Conservation (phyloP, 2,797 vertebrate genomes). For the Carapus acus region DNA sequence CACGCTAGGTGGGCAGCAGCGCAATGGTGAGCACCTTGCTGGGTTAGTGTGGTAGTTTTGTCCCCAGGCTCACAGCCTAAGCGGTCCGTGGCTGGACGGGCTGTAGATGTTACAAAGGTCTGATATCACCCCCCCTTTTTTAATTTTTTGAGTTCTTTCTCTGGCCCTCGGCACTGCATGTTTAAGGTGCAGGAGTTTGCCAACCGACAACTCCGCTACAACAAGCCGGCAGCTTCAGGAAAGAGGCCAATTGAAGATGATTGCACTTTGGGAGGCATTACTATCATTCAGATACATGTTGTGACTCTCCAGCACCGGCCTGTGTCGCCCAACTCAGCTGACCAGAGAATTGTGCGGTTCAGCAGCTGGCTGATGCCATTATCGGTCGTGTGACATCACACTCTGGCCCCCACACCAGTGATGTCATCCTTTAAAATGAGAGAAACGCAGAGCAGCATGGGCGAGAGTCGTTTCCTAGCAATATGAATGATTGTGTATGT, state of each 20-base stretch:
- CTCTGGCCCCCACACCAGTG: constrained; percentile 8
- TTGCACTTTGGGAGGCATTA: constrained; percentile 11
- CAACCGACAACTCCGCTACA: neutral
- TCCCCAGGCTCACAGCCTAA: neutral
- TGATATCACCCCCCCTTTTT: neutral
- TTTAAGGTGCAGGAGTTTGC: constrained; percentile 10
- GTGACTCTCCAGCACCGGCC: constrained; percentile 18
- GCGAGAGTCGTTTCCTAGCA: constrained; percentile 39
- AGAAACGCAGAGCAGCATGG: constrained; percentile 15
- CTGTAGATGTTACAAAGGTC: constrained; percentile 14
- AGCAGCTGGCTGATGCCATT: too few relatives aligned
- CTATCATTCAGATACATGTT: neutral
- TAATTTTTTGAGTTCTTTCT: neutral
- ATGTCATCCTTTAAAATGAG: constrained; percentile 14
- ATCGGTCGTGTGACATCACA: too few relatives aligned
- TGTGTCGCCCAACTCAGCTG: neutral
- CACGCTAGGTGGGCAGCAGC: constrained; percentile 1
- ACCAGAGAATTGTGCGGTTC: too few relatives aligned
- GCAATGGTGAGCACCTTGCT: neutral
- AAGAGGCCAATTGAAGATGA: constrained; percentile 2
- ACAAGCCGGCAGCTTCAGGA: constrained; percentile 6
- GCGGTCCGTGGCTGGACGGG: neutral
- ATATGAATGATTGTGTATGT: constrained; percentile 18
- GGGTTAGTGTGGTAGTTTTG: constrained; percentile 9
- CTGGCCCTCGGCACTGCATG: neutral